Evolutionary conservation across 1,140 invertebrate species (phyloP).

Genomic region (Drosophila sp.): DNA sequence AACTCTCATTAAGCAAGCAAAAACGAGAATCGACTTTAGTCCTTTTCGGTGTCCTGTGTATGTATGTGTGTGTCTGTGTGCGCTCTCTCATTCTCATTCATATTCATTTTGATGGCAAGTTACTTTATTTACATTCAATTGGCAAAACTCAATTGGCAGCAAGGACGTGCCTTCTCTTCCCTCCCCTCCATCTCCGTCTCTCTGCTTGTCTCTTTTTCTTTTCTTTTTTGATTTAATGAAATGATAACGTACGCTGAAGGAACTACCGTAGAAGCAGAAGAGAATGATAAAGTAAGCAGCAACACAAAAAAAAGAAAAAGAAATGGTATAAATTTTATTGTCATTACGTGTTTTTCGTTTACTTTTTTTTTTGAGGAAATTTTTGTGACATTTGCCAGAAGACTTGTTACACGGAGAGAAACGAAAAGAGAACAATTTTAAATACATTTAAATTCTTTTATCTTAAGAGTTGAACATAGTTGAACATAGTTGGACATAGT

Average conservation of each 20-base stretch:
- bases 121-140: slow-evolving; percentile 73
- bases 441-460: background rate
- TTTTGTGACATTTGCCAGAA: slow-evolving; percentile 37
- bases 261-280: background rate
- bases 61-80: slow-evolving; percentile 1
- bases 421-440: background rate
- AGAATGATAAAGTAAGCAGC: background rate
- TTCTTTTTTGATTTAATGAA: slow-evolving; percentile 69
- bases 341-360: slow-evolving; percentile 31
- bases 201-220: slow-evolving; percentile 47
- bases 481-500: too few relatives aligned
- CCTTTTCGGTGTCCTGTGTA: background rate
- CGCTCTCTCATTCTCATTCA: slow-evolving; percentile 30
- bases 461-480: too few relatives aligned
- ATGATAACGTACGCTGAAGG: slow-evolving; percentile 53
- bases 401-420: slow-evolving; percentile 1
- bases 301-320: slow-evolving; percentile 10
- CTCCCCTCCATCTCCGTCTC: slow-evolving; percentile 37
- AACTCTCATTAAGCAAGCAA: slow-evolving; percentile 26
- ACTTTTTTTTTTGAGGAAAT: slow-evolving; percentile 36
- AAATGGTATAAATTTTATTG: slow-evolving; percentile 59
- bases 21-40: background rate
- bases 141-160: slow-evolving; percentile 48
- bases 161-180: slow-evolving; percentile 27
- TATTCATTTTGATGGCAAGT: slow-evolving; percentile 46